These are phyloP conservation scores for Tragelaphus buxtoni DNA, from an alignment of 2,113 vertebrate genomes.

Conservation along the genomic window DNA sequence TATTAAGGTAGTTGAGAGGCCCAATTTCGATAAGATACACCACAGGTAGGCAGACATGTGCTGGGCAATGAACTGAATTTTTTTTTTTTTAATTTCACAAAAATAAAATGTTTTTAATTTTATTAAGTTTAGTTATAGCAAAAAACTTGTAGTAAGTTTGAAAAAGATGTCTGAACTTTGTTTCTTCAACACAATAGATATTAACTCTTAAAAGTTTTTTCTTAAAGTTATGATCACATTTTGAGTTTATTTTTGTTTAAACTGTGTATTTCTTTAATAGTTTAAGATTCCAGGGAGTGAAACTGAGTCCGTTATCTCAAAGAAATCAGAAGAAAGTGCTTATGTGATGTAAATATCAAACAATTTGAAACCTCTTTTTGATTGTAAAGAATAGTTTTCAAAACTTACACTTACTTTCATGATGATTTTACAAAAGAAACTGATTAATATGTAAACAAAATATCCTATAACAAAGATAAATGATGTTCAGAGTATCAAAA, in stretches of 20 bases:
- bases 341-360: neutral
- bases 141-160: neutral
- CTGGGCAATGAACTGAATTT: neutral
- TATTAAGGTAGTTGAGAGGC: neutral
- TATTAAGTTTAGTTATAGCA: constrained; percentile 1
- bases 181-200: neutral
- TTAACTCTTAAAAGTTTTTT: neutral
- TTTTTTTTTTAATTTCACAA: neutral
- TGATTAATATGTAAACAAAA: neutral
- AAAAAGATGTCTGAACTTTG: neutral
- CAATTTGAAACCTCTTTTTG: neutral
- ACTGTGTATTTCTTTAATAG: neutral
- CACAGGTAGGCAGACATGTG: neutral
- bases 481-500: neutral
- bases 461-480: neutral
- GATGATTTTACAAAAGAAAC: neutral
- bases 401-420: neutral
- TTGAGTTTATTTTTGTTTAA: neutral
- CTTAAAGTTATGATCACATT: neutral
- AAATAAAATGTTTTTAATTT: neutral
- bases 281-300: neutral
- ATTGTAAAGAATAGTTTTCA: neutral
- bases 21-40: neutral
- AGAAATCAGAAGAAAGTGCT: neutral
- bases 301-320: neutral